Conservation (phyloP, 2,797 vertebrate species). For the Enteromius radiatus region DNA sequence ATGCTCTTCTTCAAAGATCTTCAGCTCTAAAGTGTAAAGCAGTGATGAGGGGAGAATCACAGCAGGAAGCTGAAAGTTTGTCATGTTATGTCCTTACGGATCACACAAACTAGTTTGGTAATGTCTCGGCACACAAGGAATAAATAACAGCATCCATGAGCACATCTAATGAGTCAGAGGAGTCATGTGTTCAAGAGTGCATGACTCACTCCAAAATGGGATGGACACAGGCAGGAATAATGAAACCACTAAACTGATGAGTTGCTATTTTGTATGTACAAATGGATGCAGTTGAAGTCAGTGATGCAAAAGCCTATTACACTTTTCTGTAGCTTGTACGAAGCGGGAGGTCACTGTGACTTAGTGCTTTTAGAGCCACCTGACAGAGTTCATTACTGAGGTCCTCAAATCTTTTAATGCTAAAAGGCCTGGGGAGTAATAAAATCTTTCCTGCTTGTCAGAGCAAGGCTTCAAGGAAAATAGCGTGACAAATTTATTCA, state of each 20-base stretch:
- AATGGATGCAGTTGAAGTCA: slow-evolving; percentile 15
- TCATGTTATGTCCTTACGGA: neutral
- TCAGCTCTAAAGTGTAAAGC: slow-evolving; percentile 29
- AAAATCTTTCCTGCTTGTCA: slow-evolving; percentile 45
- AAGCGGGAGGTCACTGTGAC: slow-evolving; percentile 43
- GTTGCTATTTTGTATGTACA: slow-evolving; percentile 9
- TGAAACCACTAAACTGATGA: neutral
- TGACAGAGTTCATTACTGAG: slow-evolving; percentile 52
- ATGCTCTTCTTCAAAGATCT: slow-evolving; percentile 39
- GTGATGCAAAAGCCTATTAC: slow-evolving; percentile 19
- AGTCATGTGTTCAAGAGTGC: neutral
- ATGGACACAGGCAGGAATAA: neutral
- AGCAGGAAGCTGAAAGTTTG: slow-evolving; percentile 8
- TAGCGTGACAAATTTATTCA: slow-evolving; percentile 33
- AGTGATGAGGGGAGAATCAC: neutral
- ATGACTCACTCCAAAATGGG: slow-evolving; percentile 15
- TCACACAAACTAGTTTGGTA: neutral
- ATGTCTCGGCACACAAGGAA: slow-evolving; percentile 17
- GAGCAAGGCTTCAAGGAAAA: slow-evolving; percentile 37
- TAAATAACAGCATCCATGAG: slow-evolving; percentile 23
- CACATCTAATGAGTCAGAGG: slow-evolving; percentile 15
- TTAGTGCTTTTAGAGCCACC: slow-evolving; percentile 42
- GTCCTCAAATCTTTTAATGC: slow-evolving; percentile 52
- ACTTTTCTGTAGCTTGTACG: slow-evolving; percentile 5
- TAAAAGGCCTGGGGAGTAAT: slow-evolving; percentile 44